Percentiles rank a stretch among this genome's conserved stretches.
These are phyloP conservation scores for Drosophila diplacantha DNA, from an alignment of 2,888 invertebrate species.

Conservation along the genomic window DNA sequence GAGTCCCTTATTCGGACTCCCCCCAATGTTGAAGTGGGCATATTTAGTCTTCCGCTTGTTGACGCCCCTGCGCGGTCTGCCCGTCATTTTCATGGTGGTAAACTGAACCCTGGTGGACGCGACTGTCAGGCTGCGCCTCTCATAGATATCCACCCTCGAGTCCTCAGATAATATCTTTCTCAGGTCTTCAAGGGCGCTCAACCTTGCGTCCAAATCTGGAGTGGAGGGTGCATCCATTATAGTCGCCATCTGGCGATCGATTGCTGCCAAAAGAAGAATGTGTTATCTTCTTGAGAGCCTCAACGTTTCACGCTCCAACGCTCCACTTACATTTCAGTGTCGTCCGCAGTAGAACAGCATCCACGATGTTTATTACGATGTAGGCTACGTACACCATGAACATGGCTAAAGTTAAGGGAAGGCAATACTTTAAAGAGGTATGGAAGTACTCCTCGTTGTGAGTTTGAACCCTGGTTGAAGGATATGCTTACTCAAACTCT, in stretches of 20 bases:
- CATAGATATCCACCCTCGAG: conserved; percentile 17
- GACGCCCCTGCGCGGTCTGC: neutral
- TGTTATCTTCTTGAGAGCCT: neutral
- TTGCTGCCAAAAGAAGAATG: neutral
- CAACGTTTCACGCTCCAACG: neutral
- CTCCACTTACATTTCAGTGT: neutral
- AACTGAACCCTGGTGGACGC: neutral
- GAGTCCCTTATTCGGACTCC: conserved; percentile 22
- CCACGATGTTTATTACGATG: neutral
- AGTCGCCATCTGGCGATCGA: neutral
- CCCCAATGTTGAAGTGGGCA: neutral
- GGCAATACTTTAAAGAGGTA: too few species aligned
- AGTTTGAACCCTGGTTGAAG: too few species aligned
- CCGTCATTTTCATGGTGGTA: neutral
- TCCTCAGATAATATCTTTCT: conserved; percentile 1
- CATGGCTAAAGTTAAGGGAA: neutral
- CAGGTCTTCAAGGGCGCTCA: neutral
- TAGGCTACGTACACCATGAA: neutral
- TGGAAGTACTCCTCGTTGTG: too few species aligned
- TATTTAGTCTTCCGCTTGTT: neutral
- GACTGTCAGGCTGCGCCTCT: neutral
- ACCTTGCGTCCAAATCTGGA: neutral
- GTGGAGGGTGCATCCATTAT: neutral
- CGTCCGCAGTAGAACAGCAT: neutral
- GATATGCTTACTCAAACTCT: neutral